Percentiles rank a stretch among this genome's conserved stretches.
Evolutionary conservation across 2,797 vertebrate species (phyloP).

Genomic region (Hozukius guyotensis): DNA sequence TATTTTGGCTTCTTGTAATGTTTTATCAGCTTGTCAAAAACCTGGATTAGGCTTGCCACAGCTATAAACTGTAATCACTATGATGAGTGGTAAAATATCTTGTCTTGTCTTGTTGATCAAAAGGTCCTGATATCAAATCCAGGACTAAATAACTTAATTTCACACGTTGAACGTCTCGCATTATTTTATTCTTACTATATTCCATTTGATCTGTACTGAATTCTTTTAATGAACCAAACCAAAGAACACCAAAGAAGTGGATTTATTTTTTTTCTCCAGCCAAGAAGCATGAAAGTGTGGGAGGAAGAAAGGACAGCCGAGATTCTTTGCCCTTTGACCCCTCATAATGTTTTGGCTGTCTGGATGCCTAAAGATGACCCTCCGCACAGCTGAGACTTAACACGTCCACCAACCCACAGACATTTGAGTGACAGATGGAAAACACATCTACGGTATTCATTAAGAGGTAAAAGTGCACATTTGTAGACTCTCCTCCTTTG

Average conservation of each 20-base stretch:
- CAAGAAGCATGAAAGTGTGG: background rate
- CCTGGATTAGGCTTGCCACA: background rate
- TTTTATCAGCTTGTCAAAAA: background rate
- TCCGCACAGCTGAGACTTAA: slow-evolving; percentile 47
- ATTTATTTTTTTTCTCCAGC: background rate
- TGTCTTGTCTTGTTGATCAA: background rate
- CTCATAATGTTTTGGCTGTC: slow-evolving; percentile 30
- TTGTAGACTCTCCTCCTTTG: slow-evolving; percentile 1
- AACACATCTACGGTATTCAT: background rate
- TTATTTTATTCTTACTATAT: background rate
- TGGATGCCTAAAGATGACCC: slow-evolving; percentile 49
- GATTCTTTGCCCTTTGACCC: slow-evolving; percentile 46
- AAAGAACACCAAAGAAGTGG: accelerated
- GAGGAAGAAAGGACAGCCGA: slow-evolving; percentile 13
- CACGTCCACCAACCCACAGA: background rate
- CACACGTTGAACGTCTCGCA: background rate
- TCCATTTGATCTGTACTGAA: background rate
- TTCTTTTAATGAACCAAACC: background rate
- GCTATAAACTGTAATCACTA: background rate
- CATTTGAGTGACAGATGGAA: slow-evolving; percentile 33
- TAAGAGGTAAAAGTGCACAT: background rate
- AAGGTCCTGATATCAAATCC: background rate
- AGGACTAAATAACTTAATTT: background rate
- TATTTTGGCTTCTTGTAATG: background rate
- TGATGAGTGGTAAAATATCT: background rate